These are phyloP conservation scores for Clupea harengus DNA, from an alignment of 2,113 vertebrate species.

Conservation along the genomic window DNA sequence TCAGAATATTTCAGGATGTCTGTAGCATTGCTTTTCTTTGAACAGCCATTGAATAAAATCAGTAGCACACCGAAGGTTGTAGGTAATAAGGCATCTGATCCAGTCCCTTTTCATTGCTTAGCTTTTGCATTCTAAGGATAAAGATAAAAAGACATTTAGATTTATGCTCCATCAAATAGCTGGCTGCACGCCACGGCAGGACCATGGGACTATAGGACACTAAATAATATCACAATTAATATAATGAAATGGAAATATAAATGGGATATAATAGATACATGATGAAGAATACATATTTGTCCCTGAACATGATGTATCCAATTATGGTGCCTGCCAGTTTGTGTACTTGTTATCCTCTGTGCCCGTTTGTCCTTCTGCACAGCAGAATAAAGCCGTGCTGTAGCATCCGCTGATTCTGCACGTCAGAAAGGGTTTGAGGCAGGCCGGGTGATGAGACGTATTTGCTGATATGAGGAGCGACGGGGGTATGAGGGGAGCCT, in stretches of 20 bases:
- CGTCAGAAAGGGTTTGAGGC: conserved; percentile 20
- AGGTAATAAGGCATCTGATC: not conserved
- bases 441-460: conserved; percentile 21
- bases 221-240: too few relatives aligned
- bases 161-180: too few relatives aligned
- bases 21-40: not conserved
- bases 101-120: conserved; percentile 56
- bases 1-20: not conserved
- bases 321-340: not conserved
- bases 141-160: conserved; percentile 67
- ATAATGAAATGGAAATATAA: too few relatives aligned
- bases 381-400: not conserved
- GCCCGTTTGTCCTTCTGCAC: not conserved
- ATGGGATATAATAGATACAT: too few relatives aligned
- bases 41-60: not conserved
- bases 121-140: conserved; percentile 71
- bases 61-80: not conserved
- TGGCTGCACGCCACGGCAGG: not conserved
- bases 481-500: conserved; percentile 34
- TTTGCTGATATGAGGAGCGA: conserved; percentile 33
- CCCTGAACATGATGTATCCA: not conserved
- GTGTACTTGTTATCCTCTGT: not conserved
- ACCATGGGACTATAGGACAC: not conserved
- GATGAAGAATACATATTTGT: not conserved
- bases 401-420: conserved; percentile 22